Base-by-base conservation (phyloP, 23 tunicate species). In the Clavelina lepadiformis region DNA sequence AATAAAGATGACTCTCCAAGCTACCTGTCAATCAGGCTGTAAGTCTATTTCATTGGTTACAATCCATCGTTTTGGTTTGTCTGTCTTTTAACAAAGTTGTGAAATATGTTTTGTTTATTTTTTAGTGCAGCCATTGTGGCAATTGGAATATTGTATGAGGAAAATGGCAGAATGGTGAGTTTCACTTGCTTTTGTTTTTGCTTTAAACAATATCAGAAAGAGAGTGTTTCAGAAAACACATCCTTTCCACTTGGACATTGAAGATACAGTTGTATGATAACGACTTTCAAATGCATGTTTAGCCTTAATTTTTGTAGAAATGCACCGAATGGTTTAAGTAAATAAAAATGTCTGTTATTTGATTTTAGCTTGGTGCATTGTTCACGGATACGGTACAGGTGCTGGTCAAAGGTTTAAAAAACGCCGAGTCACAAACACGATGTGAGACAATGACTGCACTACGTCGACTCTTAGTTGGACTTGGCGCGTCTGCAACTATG, bases 381-480 rank as follows among this genome's bases (percentile, higher is more conserved):
- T 75, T 81, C 32, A 77, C 81, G 5, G 89, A 81, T 32, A 81
- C 97, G n/a, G 83, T 89, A 1, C 82, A 70, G 47, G 70, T 89
- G 21, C 73, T 89, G n/a, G 65, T 81, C 3, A 68, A 77, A 75
- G 88, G 88, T 11, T 56, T 89, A 60, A 81, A 82, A 75, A 89
- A 89, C 71, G 97, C 97, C 50, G 97, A 89, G 79, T 89, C 97
- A 23, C 97, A 89, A 70, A 91, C 98, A 36, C 59, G 98, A 28
- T 62, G 81, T 19, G 98, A 93, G 45, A 83, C 93, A 21, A 56
- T 93, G 82, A 50, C 37, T n/a, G 93, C 98, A 2, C 74, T 85
- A 24, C 52, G 54, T 19, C 63, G 55, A 6, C 61, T 93, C 3
- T 41, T 93, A 38, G 19, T 71, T 47, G 98, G 98, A 0, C 56